Evolutionary conservation across 1,140 invertebrate genomes (phyloP), one percentile per base, ranked within the genome.

Genomic region (Pseudomyrmex gracilis): DNA sequence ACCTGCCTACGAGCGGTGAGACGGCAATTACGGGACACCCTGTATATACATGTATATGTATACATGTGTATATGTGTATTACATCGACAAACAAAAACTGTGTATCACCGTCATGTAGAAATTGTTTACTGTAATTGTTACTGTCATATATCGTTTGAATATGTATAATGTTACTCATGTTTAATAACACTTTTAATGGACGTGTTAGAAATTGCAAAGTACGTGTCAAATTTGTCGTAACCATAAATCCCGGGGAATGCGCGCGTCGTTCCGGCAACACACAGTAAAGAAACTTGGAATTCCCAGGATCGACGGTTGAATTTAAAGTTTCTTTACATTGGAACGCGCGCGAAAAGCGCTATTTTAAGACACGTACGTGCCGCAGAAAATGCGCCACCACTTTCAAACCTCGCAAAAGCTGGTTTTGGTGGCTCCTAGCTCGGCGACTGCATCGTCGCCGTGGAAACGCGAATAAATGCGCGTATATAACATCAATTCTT

Each of bases 331-430:
- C 66, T 70, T 71, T 80, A 71, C 53, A 24, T 71, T 49, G 66
- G 12, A n/a, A 13, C 20, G 74, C 61, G 49, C 47, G 20, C 34
- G 34, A 34, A 80, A 80, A 82, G 49, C 78, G 71, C 71, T 82
- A 71, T 80, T 80, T 80, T 80, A 70, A 80, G 66, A 80, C 76
- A 70, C 66, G 76, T 78, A 78, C 64, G 76, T 78, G 76, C 64
- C 64, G 53, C 51, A 15, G 76, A 78, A 78, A 78, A 43, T 15
- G 15, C 64, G 34, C 17, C 64, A 20, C 53, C 64, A 70, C 34
- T 78, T 70, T 78, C 53, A 47, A 34, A 78, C 15, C 20, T 49
- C 63, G 43, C 34, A 61, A 45, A 13, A 34, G 7, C 22, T 60
- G 0, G n/a, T n/a, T n/a, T n/a, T n/a, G n/a, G 1, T 13, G 55